Base-by-base conservation (phyloP, 2,113 vertebrate genomes). In the Caranx melampygus region DNA sequence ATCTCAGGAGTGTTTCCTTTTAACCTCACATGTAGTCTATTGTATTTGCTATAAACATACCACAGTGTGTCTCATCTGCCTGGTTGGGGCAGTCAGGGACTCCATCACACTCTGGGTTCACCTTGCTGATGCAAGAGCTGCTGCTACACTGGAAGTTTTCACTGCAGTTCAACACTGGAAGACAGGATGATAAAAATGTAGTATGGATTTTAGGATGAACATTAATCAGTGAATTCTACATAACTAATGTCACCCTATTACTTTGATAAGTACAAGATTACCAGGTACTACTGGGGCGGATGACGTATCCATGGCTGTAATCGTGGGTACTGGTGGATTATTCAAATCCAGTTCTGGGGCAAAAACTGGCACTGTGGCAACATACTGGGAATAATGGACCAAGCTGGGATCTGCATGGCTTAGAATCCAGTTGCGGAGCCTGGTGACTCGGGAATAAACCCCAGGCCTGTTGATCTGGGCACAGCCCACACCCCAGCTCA, bases 401-500 rank as follows among this genome's bases (percentile, higher is more conserved):
- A 65, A 12, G n/a, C 49, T 72, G 42, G 88, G 89, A 16, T 92
- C 75, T 3, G 86, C 85, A 67, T 94, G 61, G 71, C 90, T 92
- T 35, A 96, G 73, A 91, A 98, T 97, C 97, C 97, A 99, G 92
- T 96, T 95, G 11, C 94, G 91, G 72, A 99, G 95, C 73, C 81
- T 93, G 72, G 97, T 99, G 31, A 99, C 88, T 0, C 96, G 96
- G 4, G 97, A 93, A 20, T 99, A 99, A 73, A 99, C 96, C 0
- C 98, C 98, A 0, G 98, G 98, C 20, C 91, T 93, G 87, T 96
- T 96, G 77, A 97, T 92, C 91, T 96, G 96, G 0, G 95, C 98
- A 20, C 98, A 99, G 40, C 97, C 98, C 0, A 96, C 93, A 0
- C 98, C 98, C 98, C 98, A 99, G 64, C 98, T 99, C 91, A 99